Percentiles rank a stretch among this genome's conserved stretches.
These are phyloP conservation scores for Monochamus saltuarius DNA, from an alignment of 1,140 invertebrate genomes.

Conservation along the genomic window DNA sequence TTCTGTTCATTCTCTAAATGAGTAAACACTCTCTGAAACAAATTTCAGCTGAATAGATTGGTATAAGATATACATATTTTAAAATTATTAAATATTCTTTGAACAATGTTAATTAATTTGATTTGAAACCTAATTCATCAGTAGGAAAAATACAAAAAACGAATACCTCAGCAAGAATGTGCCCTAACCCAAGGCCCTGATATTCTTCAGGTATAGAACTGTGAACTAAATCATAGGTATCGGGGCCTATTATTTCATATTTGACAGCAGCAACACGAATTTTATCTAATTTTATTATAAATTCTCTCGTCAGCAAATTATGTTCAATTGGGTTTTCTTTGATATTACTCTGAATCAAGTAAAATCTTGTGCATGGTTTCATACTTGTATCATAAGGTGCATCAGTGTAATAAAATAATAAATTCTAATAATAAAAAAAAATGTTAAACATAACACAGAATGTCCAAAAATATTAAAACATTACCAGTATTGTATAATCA, in stretches of 20 bases:
- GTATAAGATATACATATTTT: background rate
- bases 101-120: background rate
- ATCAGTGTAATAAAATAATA: too few relatives aligned
- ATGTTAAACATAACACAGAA: too few relatives aligned
- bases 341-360: slow-evolving; percentile 23
- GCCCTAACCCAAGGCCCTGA: slow-evolving; percentile 64
- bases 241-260: slow-evolving; percentile 25
- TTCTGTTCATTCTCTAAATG: background rate
- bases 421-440: too few relatives aligned
- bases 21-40: background rate
- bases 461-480: too few relatives aligned
- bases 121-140: slow-evolving; percentile 2
- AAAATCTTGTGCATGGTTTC: slow-evolving; percentile 14
- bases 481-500: too few relatives aligned
- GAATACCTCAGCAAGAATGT: slow-evolving; percentile 62
- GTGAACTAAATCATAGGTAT: slow-evolving; percentile 52
- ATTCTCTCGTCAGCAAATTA: slow-evolving; percentile 7
- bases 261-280: slow-evolving; percentile 21
- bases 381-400: slow-evolving; percentile 1
- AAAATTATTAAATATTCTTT: background rate
- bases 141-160: slow-evolving; percentile 1
- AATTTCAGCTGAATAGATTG: background rate
- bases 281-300: slow-evolving; percentile 22
- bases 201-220: slow-evolving; percentile 62
- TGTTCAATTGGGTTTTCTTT: slow-evolving; percentile 29